Evolutionary conservation across 2,888 invertebrate species (phyloP).

Genomic region (Oegoconia quadripuncta): DNA sequence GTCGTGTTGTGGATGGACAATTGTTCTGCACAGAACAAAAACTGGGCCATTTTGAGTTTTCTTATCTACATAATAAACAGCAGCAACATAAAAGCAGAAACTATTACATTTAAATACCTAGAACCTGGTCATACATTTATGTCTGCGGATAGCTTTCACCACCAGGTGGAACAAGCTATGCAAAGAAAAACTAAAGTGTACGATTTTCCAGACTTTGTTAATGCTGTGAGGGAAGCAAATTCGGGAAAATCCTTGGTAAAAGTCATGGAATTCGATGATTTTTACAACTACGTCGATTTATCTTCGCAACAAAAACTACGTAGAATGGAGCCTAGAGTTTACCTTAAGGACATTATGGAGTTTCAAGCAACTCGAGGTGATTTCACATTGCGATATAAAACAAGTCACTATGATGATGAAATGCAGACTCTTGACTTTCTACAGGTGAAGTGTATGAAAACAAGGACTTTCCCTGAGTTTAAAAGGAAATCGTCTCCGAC

Average conservation of each 20-base stretch:
- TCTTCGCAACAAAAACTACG: slow-evolving; percentile 10
- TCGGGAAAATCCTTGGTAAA: slow-evolving; percentile 10
- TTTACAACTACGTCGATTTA: slow-evolving; percentile 6
- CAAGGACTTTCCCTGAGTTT: background rate
- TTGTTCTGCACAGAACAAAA: slow-evolving; percentile 8
- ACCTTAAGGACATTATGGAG: slow-evolving; percentile 11
- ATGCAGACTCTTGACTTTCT: background rate
- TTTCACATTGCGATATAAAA: slow-evolving; percentile 1
- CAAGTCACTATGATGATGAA: background rate
- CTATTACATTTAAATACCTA: slow-evolving; percentile 8
- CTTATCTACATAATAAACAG: slow-evolving; percentile 9
- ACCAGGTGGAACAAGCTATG: slow-evolving; percentile 14
- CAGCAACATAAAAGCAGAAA: slow-evolving; percentile 4
- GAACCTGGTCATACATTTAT: slow-evolving; percentile 8
- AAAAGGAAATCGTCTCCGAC: slow-evolving; percentile 3
- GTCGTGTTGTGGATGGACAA: slow-evolving; percentile 7
- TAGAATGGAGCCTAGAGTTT: slow-evolving; percentile 6
- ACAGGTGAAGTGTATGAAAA: background rate
- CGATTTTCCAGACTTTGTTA: slow-evolving; percentile 14
- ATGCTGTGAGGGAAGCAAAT: slow-evolving; percentile 8
- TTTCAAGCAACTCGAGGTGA: slow-evolving; percentile 5
- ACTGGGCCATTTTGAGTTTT: slow-evolving; percentile 5
- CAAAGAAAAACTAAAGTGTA: slow-evolving; percentile 13
- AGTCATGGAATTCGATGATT: slow-evolving; percentile 10
- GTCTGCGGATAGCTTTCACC: no score